phyloP scores from a whole-genome alignment of 2,113 vertebrate species.

The Atherinomorus stipes region DNA sequence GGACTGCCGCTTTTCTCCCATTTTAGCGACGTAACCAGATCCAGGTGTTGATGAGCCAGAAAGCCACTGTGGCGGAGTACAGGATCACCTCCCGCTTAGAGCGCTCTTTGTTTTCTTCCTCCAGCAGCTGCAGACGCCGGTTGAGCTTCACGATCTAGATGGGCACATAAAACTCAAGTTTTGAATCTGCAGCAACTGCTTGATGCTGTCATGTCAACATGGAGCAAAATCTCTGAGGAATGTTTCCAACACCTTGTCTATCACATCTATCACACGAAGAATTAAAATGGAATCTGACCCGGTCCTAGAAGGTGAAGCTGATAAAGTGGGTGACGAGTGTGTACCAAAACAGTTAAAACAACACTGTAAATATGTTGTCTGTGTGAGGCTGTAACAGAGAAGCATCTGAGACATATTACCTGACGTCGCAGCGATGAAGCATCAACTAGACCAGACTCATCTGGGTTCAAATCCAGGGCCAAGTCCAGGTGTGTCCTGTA shows the following conservation, averaged over 20 bases:
- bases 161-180: not conserved
- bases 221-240: too few relatives aligned
- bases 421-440: slow-evolving; percentile 92
- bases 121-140: slow-evolving; percentile 92
- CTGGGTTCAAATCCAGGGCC: slow-evolving; percentile 85
- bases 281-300: too few relatives aligned
- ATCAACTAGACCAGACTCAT: slow-evolving; percentile 90
- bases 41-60: slow-evolving; percentile 97
- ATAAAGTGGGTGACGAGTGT: too few relatives aligned
- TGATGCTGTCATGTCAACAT: too few relatives aligned
- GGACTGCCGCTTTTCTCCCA: not conserved
- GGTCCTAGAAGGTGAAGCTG: too few relatives aligned
- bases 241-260: too few relatives aligned
- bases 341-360: too few relatives aligned
- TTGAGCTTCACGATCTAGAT: slow-evolving; percentile 96
- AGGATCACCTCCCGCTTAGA: slow-evolving; percentile 93
- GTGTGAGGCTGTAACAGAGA: not conserved
- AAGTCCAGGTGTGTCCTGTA: slow-evolving; percentile 86
- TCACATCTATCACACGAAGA: too few relatives aligned
- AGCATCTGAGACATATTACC: slow-evolving; percentile 75
- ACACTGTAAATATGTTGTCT: not conserved
- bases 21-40: slow-evolving; percentile 94
- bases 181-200: too few relatives aligned
- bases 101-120: slow-evolving; percentile 96
- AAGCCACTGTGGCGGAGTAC: slow-evolving; percentile 94